phyloP scores from a whole-genome alignment of 2,797 vertebrate species.

The Gadopsis bispinosus region DNA sequence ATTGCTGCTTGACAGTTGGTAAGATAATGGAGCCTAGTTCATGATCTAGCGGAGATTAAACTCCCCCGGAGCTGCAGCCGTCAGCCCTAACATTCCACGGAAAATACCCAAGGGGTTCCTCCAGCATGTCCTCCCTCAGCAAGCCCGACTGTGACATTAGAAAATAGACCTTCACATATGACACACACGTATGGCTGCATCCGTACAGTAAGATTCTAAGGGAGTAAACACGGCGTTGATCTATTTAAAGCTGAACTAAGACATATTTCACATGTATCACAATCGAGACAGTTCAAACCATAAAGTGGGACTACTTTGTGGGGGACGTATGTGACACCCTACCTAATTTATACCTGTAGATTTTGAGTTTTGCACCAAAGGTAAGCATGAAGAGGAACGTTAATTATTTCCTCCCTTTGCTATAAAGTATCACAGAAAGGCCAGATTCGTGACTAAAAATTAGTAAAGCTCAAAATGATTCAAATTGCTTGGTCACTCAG shows the following conservation, averaged over 20 bases:
- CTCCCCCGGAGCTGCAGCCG: constrained; percentile 20
- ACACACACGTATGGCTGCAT: constrained; percentile 3
- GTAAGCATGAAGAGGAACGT: not conserved
- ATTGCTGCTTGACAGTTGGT: constrained; percentile 16
- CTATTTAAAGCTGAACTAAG: not conserved
- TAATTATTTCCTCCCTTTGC: not conserved
- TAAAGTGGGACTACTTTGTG: not conserved
- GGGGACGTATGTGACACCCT: not conserved
- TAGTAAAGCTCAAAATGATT: not conserved
- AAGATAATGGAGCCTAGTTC: constrained; percentile 38
- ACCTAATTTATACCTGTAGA: not conserved
- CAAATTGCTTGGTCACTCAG: not conserved
- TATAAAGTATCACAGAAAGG: not conserved
- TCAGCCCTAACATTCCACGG: constrained; percentile 48
- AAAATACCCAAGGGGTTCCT: constrained; percentile 30
- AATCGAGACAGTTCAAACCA: not conserved
- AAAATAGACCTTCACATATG: constrained; percentile 17
- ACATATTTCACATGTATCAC: not conserved
- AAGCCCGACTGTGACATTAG: constrained; percentile 6
- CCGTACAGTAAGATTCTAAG: not conserved
- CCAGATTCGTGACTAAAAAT: not conserved
- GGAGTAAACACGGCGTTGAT: constrained; percentile 19
- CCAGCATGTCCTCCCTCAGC: constrained; percentile 11
- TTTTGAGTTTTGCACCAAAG: not conserved
- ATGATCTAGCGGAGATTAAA: constrained; percentile 28